Evolutionary conservation across 2,888 invertebrate genomes (phyloP).

Genomic region (Netelia virgata): DNA sequence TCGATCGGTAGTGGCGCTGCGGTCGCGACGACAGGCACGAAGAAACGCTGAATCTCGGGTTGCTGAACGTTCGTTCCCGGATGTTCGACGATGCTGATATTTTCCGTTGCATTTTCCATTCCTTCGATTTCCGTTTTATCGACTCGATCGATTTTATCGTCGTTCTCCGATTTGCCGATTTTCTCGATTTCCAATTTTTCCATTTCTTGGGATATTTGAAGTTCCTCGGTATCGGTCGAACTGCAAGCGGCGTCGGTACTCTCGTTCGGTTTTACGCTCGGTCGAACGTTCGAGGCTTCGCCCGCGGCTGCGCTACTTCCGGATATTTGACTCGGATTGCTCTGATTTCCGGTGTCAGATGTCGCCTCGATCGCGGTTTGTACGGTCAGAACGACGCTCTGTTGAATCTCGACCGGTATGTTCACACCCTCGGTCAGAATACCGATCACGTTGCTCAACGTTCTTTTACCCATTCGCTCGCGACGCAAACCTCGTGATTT

Average conservation of each 20-base stretch:
- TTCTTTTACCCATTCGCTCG: conserved; percentile 76
- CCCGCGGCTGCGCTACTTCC: conserved; percentile 61
- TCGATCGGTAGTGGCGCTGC: conserved; percentile 10
- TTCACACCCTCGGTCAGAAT: conserved; percentile 83
- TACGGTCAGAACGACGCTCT: conserved; percentile 80
- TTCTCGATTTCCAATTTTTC: conserved; percentile 14
- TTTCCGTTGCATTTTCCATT: conserved; percentile 29
- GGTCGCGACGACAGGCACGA: not conserved
- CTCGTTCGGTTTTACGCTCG: conserved; percentile 65
- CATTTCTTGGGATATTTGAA: conserved; percentile 17
- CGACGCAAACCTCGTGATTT: conserved; percentile 79
- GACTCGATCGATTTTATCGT: not conserved
- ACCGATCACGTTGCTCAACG: conserved; percentile 82
- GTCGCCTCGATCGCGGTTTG: conserved; percentile 78
- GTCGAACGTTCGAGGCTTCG: conserved; percentile 39
- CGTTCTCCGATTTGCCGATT: conserved; percentile 4
- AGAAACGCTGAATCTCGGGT: conserved; percentile 20
- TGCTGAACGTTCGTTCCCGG: not conserved
- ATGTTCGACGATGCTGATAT: not conserved
- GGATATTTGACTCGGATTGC: conserved; percentile 58
- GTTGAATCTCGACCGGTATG: conserved; percentile 80
- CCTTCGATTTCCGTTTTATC: conserved; percentile 5
- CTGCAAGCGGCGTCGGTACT: conserved; percentile 57
- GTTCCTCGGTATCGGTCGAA: conserved; percentile 39
- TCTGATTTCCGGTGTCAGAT: conserved; percentile 70